Evolutionary conservation across 2,797 vertebrate species (phyloP).

Genomic region (Poecilia gillii): DNA sequence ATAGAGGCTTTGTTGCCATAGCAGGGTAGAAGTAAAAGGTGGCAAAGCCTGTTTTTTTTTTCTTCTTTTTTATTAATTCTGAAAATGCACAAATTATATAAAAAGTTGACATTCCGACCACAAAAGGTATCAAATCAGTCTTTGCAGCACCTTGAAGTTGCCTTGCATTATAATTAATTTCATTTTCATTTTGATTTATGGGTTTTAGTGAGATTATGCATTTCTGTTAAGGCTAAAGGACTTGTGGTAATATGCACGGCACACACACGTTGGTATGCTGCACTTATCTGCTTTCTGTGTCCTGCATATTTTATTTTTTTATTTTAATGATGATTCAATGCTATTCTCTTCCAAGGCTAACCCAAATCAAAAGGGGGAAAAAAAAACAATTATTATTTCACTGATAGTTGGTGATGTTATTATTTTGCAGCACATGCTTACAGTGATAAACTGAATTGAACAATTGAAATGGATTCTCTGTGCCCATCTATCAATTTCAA

Average conservation of each 20-base stretch:
- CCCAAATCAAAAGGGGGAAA: conserved; percentile 23
- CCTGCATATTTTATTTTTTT: conserved; percentile 36
- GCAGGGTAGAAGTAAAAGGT: conserved; percentile 72
- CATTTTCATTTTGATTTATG: conserved; percentile 89
- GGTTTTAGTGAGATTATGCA: conserved; percentile 82
- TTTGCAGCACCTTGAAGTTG: conserved; percentile 73
- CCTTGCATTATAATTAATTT: conserved; percentile 55
- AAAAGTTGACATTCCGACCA: conserved; percentile 87
- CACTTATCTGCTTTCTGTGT: conserved; percentile 39
- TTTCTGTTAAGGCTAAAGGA: conserved; percentile 66
- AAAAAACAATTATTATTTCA: conserved; percentile 50
- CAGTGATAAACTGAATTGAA: conserved; percentile 55
- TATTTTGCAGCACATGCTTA: conserved; percentile 53
- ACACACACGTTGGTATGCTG: conserved; percentile 42
- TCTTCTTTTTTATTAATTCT: conserved; percentile 85
- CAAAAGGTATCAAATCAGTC: conserved; percentile 88
- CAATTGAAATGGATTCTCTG: conserved; percentile 53
- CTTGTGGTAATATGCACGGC: conserved; percentile 87
- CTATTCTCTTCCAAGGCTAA: conserved; percentile 25
- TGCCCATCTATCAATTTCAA: conserved; percentile 43
- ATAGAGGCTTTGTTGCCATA: conserved; percentile 3
- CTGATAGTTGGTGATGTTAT: conserved; percentile 59
- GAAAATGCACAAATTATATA: conserved; percentile 83
- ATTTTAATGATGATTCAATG: conserved; percentile 47
- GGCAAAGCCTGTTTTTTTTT: conserved; percentile 82